Base-by-base conservation (phyloP, 2,797 vertebrate species). In the Astyanax mexicanus region DNA sequence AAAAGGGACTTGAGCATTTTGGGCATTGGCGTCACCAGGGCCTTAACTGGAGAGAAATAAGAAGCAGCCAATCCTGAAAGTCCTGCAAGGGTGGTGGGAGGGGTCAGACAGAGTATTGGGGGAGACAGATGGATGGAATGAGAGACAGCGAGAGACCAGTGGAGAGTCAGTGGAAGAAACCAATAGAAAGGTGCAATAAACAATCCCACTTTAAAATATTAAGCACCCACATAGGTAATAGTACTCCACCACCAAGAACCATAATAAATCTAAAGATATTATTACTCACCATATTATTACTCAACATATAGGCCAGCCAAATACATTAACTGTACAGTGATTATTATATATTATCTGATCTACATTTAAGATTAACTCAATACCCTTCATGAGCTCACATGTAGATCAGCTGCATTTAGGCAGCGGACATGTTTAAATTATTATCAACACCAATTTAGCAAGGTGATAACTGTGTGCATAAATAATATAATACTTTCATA, bases 1-100 rank as follows among this genome's bases (percentile, higher is more conserved):
- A 99, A 96, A 69, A 99, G 92, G 81, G 97, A 97, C 92, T 98
- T 99, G 61, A 99, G 93, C 78, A 99, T 93, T 90, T 97, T 99
- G 77, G 97, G 97, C 96, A 98, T 96, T 90, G 97, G 96, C 69
- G 96, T 95, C 87, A 98, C 94, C 0, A 98, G 90, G 85, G 96
- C 95, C 84, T 96, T 99, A 21, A 98, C 96, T 78, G 96, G 94
- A 73, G 82, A 96, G 92, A 98, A 89, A 92, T 97, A 98, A 88
- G 96, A 95, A 69, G 96, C 91, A 72, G 96, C 94, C 82, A 96
- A 87, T 88, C 91, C 92, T 91, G 92, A 89, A 55, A 93, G 89
- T 87, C 95, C 96, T 98, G 92, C 77, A 79, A 45, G 58, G 35
- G 54, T 8, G 32, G 40, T 40, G 65, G 25, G 27, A 27, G 49